These are phyloP conservation scores for Conomelus anceps DNA, from an alignment of 2,888 invertebrate genomes.

Conservation along the genomic window DNA sequence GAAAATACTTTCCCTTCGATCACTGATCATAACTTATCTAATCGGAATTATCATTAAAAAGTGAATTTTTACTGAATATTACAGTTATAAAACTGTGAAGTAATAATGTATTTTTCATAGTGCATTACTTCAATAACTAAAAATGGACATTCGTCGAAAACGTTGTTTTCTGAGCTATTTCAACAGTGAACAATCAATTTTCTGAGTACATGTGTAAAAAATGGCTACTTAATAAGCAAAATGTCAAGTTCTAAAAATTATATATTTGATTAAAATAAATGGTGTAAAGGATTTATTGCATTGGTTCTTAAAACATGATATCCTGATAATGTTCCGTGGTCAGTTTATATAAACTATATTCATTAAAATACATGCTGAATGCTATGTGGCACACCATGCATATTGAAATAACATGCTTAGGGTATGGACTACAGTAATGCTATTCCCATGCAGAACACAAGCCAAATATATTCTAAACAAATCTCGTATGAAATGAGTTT, in stretches of 20 bases:
- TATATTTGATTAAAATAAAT: neutral
- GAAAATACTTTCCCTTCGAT: neutral
- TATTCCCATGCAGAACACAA: neutral
- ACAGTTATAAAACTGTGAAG: neutral
- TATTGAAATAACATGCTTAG: neutral
- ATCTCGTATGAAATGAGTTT: no score
- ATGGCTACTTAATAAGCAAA: neutral
- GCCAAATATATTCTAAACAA: no score
- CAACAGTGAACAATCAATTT: neutral
- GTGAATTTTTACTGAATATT: neutral
- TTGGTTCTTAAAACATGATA: neutral
- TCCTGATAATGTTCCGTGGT: neutral
- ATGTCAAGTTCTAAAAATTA: neutral
- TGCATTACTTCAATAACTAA: neutral
- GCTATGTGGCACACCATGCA: neutral
- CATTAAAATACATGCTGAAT: neutral
- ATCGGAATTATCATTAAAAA: neutral
- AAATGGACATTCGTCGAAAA: neutral
- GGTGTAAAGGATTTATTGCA: neutral
- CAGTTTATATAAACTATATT: neutral
- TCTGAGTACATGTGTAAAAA: neutral
- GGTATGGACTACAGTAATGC: neutral
- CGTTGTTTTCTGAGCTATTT: neutral
- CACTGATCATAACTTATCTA: neutral
- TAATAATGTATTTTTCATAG: neutral